Percentiles rank a stretch among this genome's conserved stretches.
Evolutionary conservation across 2,113 vertebrate genomes (phyloP).

Genomic region (Gallinago media): DNA sequence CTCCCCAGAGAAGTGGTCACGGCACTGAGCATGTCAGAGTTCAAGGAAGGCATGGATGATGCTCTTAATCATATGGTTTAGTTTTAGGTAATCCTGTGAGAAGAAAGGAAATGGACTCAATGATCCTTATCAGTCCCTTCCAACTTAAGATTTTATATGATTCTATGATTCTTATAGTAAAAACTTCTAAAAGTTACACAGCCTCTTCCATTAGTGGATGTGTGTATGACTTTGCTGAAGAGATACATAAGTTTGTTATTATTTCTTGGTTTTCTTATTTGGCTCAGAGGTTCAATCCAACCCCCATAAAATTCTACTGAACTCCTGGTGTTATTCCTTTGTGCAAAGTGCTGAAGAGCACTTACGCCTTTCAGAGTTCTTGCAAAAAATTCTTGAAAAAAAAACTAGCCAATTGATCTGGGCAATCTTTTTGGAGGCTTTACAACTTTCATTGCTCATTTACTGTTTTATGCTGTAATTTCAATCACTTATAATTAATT

Average conservation of each 20-base stretch:
- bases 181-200: neutral
- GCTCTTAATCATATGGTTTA: neutral
- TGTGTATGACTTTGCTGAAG: neutral
- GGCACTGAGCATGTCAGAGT: neutral
- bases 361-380: neutral
- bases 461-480: neutral
- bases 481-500: neutral
- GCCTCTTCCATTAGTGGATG: neutral
- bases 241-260: neutral
- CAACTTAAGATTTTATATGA: neutral
- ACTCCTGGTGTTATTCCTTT: neutral
- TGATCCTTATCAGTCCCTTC: neutral
- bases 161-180: neutral
- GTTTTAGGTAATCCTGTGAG: neutral
- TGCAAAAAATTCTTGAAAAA: neutral
- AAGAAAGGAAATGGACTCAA: neutral
- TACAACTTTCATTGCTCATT: neutral
- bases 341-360: neutral
- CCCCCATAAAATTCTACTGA: neutral
- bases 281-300: neutral
- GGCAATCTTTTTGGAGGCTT: neutral
- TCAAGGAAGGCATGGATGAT: fast-evolving
- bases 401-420: neutral
- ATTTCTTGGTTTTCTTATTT: neutral
- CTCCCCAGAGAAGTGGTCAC: neutral